Evolutionary conservation across 2,113 vertebrate genomes (phyloP), one percentile per base, ranked within the genome.

Genomic region (Corythoichthys haematopterus): DNA sequence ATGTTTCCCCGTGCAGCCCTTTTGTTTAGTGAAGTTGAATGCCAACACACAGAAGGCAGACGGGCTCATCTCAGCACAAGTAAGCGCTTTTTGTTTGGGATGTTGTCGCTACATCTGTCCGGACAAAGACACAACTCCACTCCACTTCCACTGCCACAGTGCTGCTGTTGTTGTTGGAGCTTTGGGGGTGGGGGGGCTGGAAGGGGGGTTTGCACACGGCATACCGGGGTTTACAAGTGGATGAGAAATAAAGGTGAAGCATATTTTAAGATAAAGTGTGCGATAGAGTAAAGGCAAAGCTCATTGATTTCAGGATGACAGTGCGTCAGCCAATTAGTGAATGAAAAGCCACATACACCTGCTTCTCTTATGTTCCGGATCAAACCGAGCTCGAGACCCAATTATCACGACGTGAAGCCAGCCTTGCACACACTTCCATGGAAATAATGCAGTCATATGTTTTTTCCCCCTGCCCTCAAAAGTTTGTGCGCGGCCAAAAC

Each of bases 101-200:
- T 94, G 92, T 94, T 94, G 93, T 93, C 89, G 78, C 88, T 92
- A 93, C 94, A 94, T 86, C 88, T 83, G 83, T 86, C 88, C 72
- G 84, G 89, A 94, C 93, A 95, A 95, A 95, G 94, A 89, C 85
- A 70, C 80, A 85, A 91, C 90, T 91, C 92, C 93, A 91, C 92
- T 93, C 68, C 92, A 91, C 92, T 93, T 93, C 91, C 88, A 91
- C 86, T 83, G 88, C 89, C 71, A 73, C 65, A 72, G 72, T 55
- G 87, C 89, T 91, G 89, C 90, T 89, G 91, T 61, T 83, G 93
- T 90, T 91, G 92, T 90, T 82, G 78, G 81, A 87, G 90, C 47
- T 76, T 75, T 71, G 71, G 53, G 47, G 40, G 7, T 1, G 47
- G 46, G 5, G 28, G 33, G 5, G 4, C 1, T 28, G 11, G 40